Base-by-base conservation (phyloP, 2,888 invertebrate genomes). In the Eulithis testata region DNA sequence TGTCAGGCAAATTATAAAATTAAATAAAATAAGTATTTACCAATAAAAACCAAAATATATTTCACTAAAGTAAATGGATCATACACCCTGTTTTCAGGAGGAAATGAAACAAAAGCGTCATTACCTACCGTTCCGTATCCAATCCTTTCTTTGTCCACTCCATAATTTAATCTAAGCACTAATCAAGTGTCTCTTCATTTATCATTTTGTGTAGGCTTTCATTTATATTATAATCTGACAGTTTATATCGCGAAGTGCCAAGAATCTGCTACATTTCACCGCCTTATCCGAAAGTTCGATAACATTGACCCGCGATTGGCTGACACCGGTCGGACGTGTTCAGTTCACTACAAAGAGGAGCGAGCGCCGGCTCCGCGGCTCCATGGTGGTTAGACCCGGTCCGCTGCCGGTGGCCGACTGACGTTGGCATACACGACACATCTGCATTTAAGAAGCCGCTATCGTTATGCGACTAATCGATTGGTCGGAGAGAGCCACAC, bases 391-490 rank as follows among this genome's bases (percentile, higher is more conserved):
- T 76, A 78, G 81, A 81, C 83, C 84, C 80, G 80, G 82, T 79
- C 87, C 88, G 84, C 84, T 82, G 84, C 87, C 88, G 86, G 82
- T 85, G 79, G 82, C 90, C 90, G 86, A 93, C 93, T 93, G 91
- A 91, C 91, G 91, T 87, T 85, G 83, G 83, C 85, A 85, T 82
- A 85, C 89, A 90, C 90, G 89, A 91, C 92, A 91, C 91, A 93
- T 93, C 93, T 92, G 93, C 93, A 93, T 92, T 92, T 93, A 93
- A 93, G 91, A 92, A 92, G 91, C 88, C 90, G 92, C 91, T 91
- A 91, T 92, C 91, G 93, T 92, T 92, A 92, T 92, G 92, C 92
- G 93, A 93, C 93, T 93, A 93, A 93, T 93, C 93, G 93, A 93
- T 93, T 92, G 92, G 93, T 91, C 86, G 89, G 89, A 92, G 89